Base-by-base conservation (phyloP, 1,140 invertebrate species). In the Tetragonula clypearis region DNA sequence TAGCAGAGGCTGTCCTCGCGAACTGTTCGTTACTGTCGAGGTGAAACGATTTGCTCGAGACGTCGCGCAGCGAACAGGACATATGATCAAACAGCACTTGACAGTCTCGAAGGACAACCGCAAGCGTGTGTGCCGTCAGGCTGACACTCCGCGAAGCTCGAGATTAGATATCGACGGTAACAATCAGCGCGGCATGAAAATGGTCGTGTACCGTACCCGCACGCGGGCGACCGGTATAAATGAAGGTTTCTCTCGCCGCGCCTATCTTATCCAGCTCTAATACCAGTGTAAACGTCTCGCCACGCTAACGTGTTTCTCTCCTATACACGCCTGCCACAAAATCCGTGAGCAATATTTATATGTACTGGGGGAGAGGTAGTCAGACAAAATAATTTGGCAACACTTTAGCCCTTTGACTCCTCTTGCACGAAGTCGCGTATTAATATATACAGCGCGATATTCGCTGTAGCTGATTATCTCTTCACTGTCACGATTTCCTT, bases 101-200 rank as follows among this genome's bases (percentile, higher is more conserved):
- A 87, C 86, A 75, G 77, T 23, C 58, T 11, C 81, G 81, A 73
- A 58, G 82, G 77, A 88, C 86, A 88, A 84, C 86, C 73, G 86
- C 87, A 83, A 85, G 35, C n/a, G 58, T 60, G 77, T 85, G 87
- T 82, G 77, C 62, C 86, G 87, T 88, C 87, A 73, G 69, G 56
- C 79, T 74, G 79, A 81, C 86, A 84, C 81, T 69, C 35, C 41
- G 65, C 60, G 80, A 12, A 35, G 73, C 12, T 56, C 53, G 65
- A 87, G 87, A 88, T 88, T 88, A 88, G 86, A 88, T 88, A 85
- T 88, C 86, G 77, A 78, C 82, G 86, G 72, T 77, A 87, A 87
- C 86, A 78, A 88, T 88, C 73, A 77, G 66, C 62, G 55, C 35
- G 71, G 86, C 77, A 62, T 71, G 68, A 88, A 81, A 73, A 81